These are phyloP conservation scores for Puma concolor DNA, from an alignment of 2,113 vertebrate species.

Conservation along the genomic window DNA sequence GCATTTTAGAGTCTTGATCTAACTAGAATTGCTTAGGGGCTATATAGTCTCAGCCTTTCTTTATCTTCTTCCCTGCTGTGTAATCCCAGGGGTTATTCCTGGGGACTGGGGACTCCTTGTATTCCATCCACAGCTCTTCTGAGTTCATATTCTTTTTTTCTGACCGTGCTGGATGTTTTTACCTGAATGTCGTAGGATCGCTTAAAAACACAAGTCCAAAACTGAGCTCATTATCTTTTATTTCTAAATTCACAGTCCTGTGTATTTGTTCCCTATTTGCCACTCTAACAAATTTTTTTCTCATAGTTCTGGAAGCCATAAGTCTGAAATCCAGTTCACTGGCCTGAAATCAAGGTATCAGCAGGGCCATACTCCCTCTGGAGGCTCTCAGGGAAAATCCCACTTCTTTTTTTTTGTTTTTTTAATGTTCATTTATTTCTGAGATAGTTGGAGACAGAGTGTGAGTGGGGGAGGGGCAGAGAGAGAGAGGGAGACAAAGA, in stretches of 20 bases:
- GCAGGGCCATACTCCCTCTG: neutral
- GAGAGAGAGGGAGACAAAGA: too few species aligned
- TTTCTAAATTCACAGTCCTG: neutral
- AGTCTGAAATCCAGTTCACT: constrained; percentile 8
- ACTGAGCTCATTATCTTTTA: neutral
- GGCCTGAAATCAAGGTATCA: neutral
- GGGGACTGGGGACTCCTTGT: neutral
- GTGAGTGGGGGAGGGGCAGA: too few species aligned
- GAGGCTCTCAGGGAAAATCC: neutral
- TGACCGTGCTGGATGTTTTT: neutral
- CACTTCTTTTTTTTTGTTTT: neutral
- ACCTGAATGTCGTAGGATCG: neutral
- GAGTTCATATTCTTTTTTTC: neutral
- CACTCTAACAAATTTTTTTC: neutral
- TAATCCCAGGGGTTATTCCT: neutral
- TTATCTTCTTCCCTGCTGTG: neutral
- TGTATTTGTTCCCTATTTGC: neutral
- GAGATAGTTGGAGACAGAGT: too few species aligned
- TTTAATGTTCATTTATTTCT: too few species aligned
- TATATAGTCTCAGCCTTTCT: neutral
- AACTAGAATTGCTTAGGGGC: neutral
- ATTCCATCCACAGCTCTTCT: neutral
- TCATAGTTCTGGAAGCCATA: neutral
- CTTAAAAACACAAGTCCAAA: neutral
- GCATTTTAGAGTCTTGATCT: neutral